Conservation (phyloP, 53 echinoderm and acorn worm species). For the Temnopleurus reevesii region DNA sequence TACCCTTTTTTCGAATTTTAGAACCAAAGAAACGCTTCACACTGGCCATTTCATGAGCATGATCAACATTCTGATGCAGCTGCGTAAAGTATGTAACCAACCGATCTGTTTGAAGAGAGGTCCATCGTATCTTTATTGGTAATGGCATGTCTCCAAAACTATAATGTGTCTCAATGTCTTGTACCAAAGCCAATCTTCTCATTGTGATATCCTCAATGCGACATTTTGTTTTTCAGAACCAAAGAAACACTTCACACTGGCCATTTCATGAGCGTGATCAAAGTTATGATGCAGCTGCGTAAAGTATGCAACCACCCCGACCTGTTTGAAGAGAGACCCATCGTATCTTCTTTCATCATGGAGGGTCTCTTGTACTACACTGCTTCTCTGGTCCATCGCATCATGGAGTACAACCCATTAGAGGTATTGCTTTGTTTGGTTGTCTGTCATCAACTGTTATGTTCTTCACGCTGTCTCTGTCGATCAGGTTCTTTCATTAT, state of each 20-base stretch:
- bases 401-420: conserved; percentile 84
- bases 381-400: conserved; percentile 75
- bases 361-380: conserved; percentile 86
- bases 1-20: too few species aligned
- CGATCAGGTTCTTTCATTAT: too few species aligned
- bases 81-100: conserved; percentile 99
- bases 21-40: conserved; percentile 94
- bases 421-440: conserved; percentile 63
- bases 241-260: conserved; percentile 91
- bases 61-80: conserved; percentile 98
- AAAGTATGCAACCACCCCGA: conserved; percentile 99
- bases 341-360: conserved; percentile 86
- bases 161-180: too few species aligned
- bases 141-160: conserved; percentile 83
- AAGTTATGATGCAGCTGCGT: conserved; percentile 98
- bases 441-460: too few species aligned
- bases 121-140: conserved; percentile 84
- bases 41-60: conserved; percentile 98
- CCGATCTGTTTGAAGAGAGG: conserved; percentile 95
- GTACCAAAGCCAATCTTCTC: too few species aligned
- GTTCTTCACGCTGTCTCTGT: too few species aligned
- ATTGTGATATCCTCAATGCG: too few species aligned
- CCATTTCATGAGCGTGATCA: conserved; percentile 99
- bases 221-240: conserved; percentile 73
- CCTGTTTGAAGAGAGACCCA: conserved; percentile 89